Evolutionary conservation across 2,888 invertebrate species (phyloP), one percentile per base, ranked within the genome.

Genomic region (Girardia tigrina): DNA sequence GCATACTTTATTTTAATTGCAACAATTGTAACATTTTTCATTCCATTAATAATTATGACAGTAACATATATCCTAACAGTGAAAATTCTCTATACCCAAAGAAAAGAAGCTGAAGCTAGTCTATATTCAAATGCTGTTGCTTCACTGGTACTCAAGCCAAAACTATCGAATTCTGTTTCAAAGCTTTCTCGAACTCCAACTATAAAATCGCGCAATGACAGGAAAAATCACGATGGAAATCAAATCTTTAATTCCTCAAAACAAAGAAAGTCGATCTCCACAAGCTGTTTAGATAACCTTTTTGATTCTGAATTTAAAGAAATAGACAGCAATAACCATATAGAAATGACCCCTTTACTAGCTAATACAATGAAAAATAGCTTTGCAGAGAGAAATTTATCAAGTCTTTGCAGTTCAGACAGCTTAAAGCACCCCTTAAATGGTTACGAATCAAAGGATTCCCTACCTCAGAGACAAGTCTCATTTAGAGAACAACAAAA

Each of bases 41-140:
- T 80, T 42, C 80, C 80, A n/a, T 76, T 80, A 28, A 77, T 80
- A 27, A 80, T 80, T 74, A 80, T 80, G 80, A 78, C 78, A 12
- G 76, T 79, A 72, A 80, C 78, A 77, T 80, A 80, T 75, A 77
- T 79, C 0, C 78, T 80, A 42, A 80, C 80, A 6, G 78, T 80
- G 26, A 72, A 73, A 26, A 79, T 79, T 6, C 77, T 80, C 28
- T 77, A 76, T n/a, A 26, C 27, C 26, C 77, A 78, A 42, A 72
- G 71, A 23, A 78, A 75, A 28, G 36, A 77, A 20, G 77, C 77
- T 69, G 42, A 74, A 42, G 42, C 26, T 1, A 74, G 27, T 72
- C 42, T 74, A n/a, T 42, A 74, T 74, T 26, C 74, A 1, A 72
- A 36, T 29, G 36, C 29, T 72, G 28, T 72, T n/a, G 36, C 28